These are phyloP conservation scores for Ephydatia muelleri DNA, from an alignment of 37 sponge, comb jelly and placozoan genomes.

Conservation along the genomic window DNA sequence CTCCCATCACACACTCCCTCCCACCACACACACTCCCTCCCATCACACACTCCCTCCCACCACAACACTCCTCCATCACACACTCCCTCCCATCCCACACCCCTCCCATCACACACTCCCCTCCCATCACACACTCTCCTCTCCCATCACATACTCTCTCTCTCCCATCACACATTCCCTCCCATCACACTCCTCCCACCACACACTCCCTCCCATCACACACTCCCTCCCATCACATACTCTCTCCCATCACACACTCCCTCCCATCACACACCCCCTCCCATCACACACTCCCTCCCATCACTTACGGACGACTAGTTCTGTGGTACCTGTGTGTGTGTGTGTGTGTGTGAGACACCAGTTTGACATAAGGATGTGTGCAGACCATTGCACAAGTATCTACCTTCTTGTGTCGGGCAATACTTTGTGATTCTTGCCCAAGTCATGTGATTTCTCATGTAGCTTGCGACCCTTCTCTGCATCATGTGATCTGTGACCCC, in stretches of 20 bases:
- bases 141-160: too few relatives aligned
- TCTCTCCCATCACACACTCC: background rate
- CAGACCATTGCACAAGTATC: background rate
- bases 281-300: background rate
- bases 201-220: too few relatives aligned
- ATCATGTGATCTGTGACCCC: conserved; percentile 2
- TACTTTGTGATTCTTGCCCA: background rate
- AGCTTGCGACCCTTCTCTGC: background rate
- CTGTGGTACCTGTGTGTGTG: background rate
- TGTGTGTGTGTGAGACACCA: background rate
- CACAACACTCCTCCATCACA: too few relatives aligned
- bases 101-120: too few relatives aligned
- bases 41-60: too few relatives aligned
- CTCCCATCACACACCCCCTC: background rate
- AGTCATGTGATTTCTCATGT: background rate
- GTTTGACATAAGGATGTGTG: background rate
- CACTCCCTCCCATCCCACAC: too few relatives aligned
- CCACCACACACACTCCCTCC: too few relatives aligned
- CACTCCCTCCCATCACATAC: background rate
- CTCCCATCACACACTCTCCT: too few relatives aligned
- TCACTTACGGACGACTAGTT: background rate
- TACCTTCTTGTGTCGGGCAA: background rate
- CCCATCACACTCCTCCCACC: too few relatives aligned
- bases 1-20: too few relatives aligned
- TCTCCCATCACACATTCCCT: too few relatives aligned